These are phyloP conservation scores for Pithys albifrons DNA, from an alignment of 2,113 vertebrate species.

Conservation along the genomic window DNA sequence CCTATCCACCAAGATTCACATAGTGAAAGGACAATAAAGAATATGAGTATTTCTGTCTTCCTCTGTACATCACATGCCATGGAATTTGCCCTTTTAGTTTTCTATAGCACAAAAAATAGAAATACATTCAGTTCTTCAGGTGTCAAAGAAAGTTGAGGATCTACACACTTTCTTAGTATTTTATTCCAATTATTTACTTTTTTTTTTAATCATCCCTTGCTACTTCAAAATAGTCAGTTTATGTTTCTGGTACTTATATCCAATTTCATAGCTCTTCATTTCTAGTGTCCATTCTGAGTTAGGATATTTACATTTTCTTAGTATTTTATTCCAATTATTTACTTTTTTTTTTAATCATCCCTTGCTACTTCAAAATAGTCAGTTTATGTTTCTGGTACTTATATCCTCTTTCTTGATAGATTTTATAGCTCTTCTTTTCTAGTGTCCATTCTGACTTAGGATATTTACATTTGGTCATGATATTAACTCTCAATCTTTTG, in stretches of 20 bases:
- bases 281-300: not conserved
- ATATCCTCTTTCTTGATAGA: not conserved
- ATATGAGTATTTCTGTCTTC: not conserved
- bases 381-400: not conserved
- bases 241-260: not conserved
- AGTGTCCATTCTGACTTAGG: not conserved
- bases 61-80: not conserved
- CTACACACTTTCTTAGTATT: not conserved
- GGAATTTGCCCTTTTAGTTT: not conserved
- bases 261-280: not conserved
- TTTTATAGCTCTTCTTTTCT: not conserved
- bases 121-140: not conserved
- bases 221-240: not conserved
- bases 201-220: not conserved
- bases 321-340: not conserved
- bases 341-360: not conserved
- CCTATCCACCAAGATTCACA: not conserved
- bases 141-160: not conserved
- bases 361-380: not conserved
- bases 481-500: not conserved
- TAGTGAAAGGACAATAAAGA: not conserved
- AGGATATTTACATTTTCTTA: not conserved
- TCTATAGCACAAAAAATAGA: not conserved
- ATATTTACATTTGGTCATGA: not conserved
- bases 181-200: not conserved